phyloP scores from a whole-genome alignment of 2,113 vertebrate genomes.

The Synodontis membranacea region DNA sequence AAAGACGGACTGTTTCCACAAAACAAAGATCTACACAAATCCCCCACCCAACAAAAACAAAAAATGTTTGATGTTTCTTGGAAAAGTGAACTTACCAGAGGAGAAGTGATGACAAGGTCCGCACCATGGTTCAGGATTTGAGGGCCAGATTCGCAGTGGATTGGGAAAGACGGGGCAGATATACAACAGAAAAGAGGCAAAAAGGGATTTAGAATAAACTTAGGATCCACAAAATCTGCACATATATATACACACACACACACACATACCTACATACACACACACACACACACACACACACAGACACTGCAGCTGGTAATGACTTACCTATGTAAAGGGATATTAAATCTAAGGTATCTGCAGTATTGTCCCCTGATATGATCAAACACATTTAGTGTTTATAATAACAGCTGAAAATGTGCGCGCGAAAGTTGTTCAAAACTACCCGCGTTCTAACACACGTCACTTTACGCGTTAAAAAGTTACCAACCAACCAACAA shows the following conservation, averaged over 20 bases:
- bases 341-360: neutral
- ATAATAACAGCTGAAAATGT: neutral
- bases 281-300: no score
- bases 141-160: neutral
- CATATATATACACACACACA: no score
- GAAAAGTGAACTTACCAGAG: conserved; percentile 28
- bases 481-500: neutral
- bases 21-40: conserved; percentile 2
- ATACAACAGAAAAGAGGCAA: neutral
- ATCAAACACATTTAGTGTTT: neutral
- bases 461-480: neutral
- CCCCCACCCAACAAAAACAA: neutral
- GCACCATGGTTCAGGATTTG: neutral
- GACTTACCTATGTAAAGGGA: no score
- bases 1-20: conserved; percentile 4
- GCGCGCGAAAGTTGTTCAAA: neutral
- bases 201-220: neutral
- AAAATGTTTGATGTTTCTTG: neutral
- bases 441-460: neutral
- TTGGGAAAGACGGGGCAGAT: neutral
- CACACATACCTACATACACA: no score
- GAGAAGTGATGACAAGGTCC: neutral
- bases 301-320: no score
- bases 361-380: neutral
- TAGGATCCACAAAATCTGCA: no score